Evolutionary conservation across 2,113 vertebrate species (phyloP).

Genomic region (Alaudala cheleensis): DNA sequence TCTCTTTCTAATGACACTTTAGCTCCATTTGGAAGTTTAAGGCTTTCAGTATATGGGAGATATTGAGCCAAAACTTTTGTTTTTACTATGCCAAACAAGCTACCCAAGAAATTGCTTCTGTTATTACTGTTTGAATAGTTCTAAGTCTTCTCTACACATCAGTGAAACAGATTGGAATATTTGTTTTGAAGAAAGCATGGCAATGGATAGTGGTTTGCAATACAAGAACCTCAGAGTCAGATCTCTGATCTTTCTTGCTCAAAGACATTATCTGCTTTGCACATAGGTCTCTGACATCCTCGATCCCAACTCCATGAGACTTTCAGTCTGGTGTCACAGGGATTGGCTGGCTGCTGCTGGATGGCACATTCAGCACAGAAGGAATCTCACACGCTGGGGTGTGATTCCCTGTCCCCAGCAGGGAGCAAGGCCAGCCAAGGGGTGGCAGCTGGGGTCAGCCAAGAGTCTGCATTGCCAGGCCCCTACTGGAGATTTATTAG

Average conservation of each 20-base stretch:
- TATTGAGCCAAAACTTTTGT: not conserved
- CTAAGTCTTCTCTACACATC: not conserved
- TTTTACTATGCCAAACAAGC: not conserved
- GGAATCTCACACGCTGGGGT: not conserved
- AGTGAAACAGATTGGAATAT: not conserved
- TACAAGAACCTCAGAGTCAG: not conserved
- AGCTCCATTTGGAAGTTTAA: not conserved
- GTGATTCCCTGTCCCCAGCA: accelerated
- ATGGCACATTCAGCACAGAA: not conserved
- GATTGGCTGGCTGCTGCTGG: accelerated
- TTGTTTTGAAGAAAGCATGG: not conserved
- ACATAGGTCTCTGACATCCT: not conserved
- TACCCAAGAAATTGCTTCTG: not conserved
- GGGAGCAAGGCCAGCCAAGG: not conserved
- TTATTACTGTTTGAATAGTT: not conserved
- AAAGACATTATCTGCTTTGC: not conserved
- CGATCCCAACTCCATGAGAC: not conserved
- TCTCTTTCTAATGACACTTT: not conserved
- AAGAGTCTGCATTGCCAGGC: not conserved
- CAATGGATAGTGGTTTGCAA: not conserved
- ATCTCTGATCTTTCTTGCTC: not conserved
- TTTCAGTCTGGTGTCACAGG: accelerated
- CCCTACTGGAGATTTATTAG: not conserved
- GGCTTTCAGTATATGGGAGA: not conserved
- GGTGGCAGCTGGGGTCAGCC: accelerated